Conservation (phyloP, 2,113 vertebrate species). For the Rhinoptilus africanus region DNA sequence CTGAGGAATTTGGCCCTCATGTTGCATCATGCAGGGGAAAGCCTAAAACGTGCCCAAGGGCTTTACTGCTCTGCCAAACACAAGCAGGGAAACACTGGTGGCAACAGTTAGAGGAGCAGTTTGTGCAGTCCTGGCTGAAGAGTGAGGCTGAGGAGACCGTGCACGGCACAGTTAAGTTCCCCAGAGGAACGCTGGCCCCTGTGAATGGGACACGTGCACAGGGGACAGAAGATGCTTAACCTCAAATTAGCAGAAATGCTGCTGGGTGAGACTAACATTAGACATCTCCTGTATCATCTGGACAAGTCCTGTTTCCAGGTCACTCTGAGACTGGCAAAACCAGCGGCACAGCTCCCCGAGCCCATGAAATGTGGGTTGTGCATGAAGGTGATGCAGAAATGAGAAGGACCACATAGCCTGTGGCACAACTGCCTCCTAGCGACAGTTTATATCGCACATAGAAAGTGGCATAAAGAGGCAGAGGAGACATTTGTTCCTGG, state of each 20-base stretch:
- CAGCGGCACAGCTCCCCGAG: neutral
- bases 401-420: accelerated
- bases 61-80: neutral
- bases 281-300: neutral
- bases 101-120: neutral
- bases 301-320: neutral
- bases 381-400: neutral
- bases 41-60: neutral
- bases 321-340: neutral
- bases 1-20: neutral
- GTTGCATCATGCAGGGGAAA: neutral
- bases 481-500: neutral
- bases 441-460: neutral
- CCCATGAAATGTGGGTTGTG: neutral
- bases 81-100: neutral
- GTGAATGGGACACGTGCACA: neutral
- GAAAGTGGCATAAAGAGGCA: neutral
- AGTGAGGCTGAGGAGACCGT: neutral
- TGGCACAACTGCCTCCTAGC: neutral
- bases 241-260: neutral
- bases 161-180: accelerated
- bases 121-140: neutral
- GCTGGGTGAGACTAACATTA: neutral
- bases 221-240: neutral
- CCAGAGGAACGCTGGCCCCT: neutral